Evolutionary conservation across 2,113 vertebrate species (phyloP).

Genomic region (Penelope pileata): DNA sequence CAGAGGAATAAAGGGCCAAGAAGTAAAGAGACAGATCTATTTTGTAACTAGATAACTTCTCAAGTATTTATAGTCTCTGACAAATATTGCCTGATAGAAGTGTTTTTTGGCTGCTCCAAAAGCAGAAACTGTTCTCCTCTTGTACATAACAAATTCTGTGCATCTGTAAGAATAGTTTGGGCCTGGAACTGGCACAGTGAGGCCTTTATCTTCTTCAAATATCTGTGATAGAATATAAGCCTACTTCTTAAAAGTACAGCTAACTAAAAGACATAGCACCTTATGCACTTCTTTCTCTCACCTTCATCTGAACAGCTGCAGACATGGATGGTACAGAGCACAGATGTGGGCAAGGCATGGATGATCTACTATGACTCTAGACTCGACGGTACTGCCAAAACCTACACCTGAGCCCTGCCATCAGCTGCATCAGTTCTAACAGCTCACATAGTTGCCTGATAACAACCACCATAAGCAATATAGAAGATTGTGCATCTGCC

Average conservation of each 20-base stretch:
- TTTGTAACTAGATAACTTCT: not conserved
- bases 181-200: not conserved
- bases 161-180: not conserved
- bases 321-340: not conserved
- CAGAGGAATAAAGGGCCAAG: not conserved
- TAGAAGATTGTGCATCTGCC: not conserved
- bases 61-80: not conserved
- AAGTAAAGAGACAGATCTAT: not conserved
- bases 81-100: not conserved
- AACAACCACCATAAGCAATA: not conserved
- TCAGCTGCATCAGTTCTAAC: not conserved
- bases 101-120: not conserved
- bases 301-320: not conserved
- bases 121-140: not conserved
- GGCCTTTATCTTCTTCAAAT: not conserved
- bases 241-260: not conserved
- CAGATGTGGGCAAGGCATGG: not conserved
- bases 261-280: not conserved
- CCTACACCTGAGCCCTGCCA: fast-evolving
- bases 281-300: not conserved
- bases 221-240: not conserved
- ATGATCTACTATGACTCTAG: not conserved
- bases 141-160: not conserved
- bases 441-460: not conserved
- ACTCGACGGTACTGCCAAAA: not conserved